phyloP scores from a whole-genome alignment of 2,888 invertebrate species.

The Neoaliturus tenellus region DNA sequence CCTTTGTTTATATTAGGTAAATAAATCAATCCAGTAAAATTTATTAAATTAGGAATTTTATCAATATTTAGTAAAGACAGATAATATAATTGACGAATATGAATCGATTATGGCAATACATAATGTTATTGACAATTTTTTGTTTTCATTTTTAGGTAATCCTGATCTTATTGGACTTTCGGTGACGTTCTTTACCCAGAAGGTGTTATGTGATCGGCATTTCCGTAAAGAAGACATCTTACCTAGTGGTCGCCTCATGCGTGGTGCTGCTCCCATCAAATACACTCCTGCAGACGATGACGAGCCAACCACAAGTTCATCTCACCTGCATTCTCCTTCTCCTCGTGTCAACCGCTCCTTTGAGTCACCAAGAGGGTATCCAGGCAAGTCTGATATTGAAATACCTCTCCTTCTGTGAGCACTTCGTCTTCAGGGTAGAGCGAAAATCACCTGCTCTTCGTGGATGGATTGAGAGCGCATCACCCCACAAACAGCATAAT shows the following conservation, averaged over 20 bases:
- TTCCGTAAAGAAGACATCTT: slow-evolving; percentile 18
- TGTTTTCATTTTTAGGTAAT: slow-evolving; percentile 30
- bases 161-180: slow-evolving; percentile 49
- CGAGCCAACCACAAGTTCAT: neutral
- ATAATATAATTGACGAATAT: too few relatives aligned
- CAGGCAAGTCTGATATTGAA: neutral
- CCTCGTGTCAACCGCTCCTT: neutral
- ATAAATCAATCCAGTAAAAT: too few relatives aligned
- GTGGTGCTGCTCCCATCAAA: slow-evolving; percentile 11
- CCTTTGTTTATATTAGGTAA: too few relatives aligned
- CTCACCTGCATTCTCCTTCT: neutral
- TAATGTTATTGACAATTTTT: too few relatives aligned
- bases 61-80: too few relatives aligned
- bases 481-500: neutral
- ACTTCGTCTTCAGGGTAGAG: neutral
- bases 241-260: slow-evolving; percentile 36
- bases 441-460: neutral
- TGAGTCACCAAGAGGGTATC: neutral
- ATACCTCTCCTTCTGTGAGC: neutral
- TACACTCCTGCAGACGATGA: neutral
- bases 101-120: too few relatives aligned
- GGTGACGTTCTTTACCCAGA: neutral
- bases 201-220: slow-evolving; percentile 27
- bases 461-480: slow-evolving; percentile 6
- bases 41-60: too few relatives aligned